Conservation (phyloP, 1,140 invertebrate genomes). For the Hypsibius dujardini region DNA sequence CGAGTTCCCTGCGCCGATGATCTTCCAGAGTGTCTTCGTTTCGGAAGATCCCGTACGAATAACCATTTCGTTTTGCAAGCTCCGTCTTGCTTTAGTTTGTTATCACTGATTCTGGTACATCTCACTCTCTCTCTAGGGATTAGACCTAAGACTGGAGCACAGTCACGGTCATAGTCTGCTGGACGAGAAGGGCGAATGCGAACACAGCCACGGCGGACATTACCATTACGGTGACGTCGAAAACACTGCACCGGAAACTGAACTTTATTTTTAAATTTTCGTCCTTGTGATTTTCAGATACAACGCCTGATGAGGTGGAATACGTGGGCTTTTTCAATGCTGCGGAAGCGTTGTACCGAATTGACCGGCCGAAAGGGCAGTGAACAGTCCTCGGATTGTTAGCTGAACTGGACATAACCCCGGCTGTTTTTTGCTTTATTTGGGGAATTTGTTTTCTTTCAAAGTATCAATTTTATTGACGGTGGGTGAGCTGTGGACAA, state of each 20-base stretch:
- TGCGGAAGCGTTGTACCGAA: slow-evolving; percentile 50
- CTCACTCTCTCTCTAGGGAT: slow-evolving; percentile 40
- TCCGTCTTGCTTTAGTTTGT: slow-evolving; percentile 42
- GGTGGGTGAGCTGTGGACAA: no score
- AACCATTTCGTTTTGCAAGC: slow-evolving; percentile 30
- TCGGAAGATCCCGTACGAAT: slow-evolving; percentile 54
- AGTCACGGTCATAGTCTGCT: slow-evolving; percentile 77
- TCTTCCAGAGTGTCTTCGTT: slow-evolving; percentile 67
- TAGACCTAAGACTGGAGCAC: slow-evolving; percentile 76
- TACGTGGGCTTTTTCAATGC: slow-evolving; percentile 72
- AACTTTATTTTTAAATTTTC: neutral
- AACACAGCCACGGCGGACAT: slow-evolving; percentile 50
- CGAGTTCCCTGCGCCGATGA: slow-evolving; percentile 65
- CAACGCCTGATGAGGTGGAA: slow-evolving; percentile 58
- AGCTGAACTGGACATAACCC: no score
- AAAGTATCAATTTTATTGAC: no score
- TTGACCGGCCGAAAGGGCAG: slow-evolving; percentile 49
- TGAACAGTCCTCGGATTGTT: no score
- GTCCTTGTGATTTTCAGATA: slow-evolving; percentile 43
- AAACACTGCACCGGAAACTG: neutral
- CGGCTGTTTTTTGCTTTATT: no score
- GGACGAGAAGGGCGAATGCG: slow-evolving; percentile 38
- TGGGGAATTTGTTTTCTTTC: no score
- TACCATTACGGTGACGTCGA: slow-evolving; percentile 51
- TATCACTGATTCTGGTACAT: neutral